Percentiles rank a stretch among this genome's conserved stretches.
These are phyloP conservation scores for Coturnix japonica DNA, from an alignment of 2,113 vertebrate genomes.

Conservation along the genomic window DNA sequence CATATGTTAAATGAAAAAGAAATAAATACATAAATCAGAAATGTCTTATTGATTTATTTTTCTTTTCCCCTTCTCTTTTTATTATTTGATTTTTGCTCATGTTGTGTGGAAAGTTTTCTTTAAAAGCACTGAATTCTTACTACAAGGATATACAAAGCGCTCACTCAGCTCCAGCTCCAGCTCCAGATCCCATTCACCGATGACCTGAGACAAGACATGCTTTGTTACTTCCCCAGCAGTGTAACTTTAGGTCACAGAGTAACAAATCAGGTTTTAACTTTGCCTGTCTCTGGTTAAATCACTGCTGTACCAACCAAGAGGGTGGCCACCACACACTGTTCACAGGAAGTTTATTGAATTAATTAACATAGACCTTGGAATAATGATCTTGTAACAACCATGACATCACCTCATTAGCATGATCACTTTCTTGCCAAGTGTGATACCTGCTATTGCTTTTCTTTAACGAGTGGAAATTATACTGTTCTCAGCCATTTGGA, in stretches of 20 bases:
- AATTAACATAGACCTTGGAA: slow-evolving; percentile 53
- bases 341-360: slow-evolving; percentile 8
- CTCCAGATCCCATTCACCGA: background rate
- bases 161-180: background rate
- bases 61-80: background rate
- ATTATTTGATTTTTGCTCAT: background rate
- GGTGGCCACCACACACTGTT: slow-evolving; percentile 43
- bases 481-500: accelerated
- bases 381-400: slow-evolving; percentile 1
- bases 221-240: background rate
- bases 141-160: background rate
- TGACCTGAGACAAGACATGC: background rate
- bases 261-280: background rate
- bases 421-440: background rate
- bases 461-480: background rate
- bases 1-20: background rate
- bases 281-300: background rate
- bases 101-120: background rate
- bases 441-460: background rate
- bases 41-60: background rate
- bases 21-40: background rate
- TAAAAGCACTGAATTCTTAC: background rate
- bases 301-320: background rate
- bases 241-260: background rate
- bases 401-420: slow-evolving; percentile 46